A percentile compares a stretch with the other conserved stretches of the same genome.
These are phyloP conservation scores for Epiperipatus broadwayi DNA, from an alignment of 2,888 invertebrate genomes.

Conservation along the genomic window DNA sequence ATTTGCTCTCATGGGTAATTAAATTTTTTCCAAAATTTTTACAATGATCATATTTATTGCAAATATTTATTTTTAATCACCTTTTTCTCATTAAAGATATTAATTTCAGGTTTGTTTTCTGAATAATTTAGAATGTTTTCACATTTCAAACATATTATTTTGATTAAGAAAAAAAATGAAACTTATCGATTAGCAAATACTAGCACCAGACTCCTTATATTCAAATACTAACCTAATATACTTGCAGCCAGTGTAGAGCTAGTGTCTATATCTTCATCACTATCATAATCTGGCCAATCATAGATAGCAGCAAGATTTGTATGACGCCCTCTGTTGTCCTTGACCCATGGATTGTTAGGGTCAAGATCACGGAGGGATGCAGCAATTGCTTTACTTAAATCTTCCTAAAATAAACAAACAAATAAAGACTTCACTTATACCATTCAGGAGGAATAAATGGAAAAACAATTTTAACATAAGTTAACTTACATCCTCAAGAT, in stretches of 20 bases:
- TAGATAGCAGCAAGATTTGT: conserved; percentile 35
- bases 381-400: conserved; percentile 31
- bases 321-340: conserved; percentile 34
- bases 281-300: conserved; percentile 43
- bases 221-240: conserved; percentile 23
- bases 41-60: too few species aligned
- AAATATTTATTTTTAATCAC: too few species aligned
- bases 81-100: too few species aligned
- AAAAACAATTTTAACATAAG: conserved; percentile 8
- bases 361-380: conserved; percentile 34
- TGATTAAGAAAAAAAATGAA: too few species aligned
- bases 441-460: conserved; percentile 15
- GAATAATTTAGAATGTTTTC: too few species aligned
- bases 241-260: conserved; percentile 27
- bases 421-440: background rate
- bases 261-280: conserved; percentile 32
- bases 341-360: conserved; percentile 36
- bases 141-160: too few species aligned
- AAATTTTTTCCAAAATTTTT: too few species aligned
- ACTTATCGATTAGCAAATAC: too few species aligned
- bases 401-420: conserved; percentile 21
- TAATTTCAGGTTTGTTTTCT: too few species aligned
- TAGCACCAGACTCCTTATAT: too few species aligned
- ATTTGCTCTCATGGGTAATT: too few species aligned
- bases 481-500: conserved; percentile 30